phyloP scores from a whole-genome alignment of 92 coral and sea anemone genomes.

The Pocillopora grandis region DNA sequence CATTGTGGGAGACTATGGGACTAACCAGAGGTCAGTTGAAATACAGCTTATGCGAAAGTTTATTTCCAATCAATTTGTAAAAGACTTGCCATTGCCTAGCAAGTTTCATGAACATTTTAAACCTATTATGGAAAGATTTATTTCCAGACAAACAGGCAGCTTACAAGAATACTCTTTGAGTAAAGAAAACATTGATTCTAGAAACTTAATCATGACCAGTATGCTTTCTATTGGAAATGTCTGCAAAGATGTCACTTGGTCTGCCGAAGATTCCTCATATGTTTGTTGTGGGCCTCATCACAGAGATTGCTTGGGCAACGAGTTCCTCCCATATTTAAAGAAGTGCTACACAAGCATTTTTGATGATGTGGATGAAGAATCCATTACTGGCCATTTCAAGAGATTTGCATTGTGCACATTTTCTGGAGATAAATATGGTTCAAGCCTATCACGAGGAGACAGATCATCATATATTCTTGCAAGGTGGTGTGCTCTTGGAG shows the following conservation, averaged over 20 bases:
- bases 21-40: slow-evolving; percentile 53
- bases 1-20: slow-evolving; percentile 51
- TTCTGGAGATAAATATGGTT: slow-evolving; percentile 47
- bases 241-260: slow-evolving; percentile 24
- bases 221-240: slow-evolving; percentile 59
- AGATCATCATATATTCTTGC: slow-evolving; percentile 48
- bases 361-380: slow-evolving; percentile 47
- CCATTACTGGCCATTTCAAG: slow-evolving; percentile 47
- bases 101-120: slow-evolving; percentile 32
- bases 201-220: slow-evolving; percentile 36
- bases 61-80: slow-evolving; percentile 32
- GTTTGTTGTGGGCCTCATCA: slow-evolving; percentile 4
- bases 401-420: slow-evolving; percentile 31
- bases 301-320: slow-evolving; percentile 12
- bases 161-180: slow-evolving; percentile 7
- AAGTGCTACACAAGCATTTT: slow-evolving; percentile 46
- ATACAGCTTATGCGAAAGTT: slow-evolving; percentile 27
- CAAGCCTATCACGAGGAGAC: slow-evolving; percentile 40
- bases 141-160: slow-evolving; percentile 39
- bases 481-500: slow-evolving; percentile 55
- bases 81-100: slow-evolving; percentile 43
- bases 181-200: slow-evolving; percentile 29
- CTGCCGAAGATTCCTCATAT: background rate
- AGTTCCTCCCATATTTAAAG: slow-evolving; percentile 42
- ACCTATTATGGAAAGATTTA: slow-evolving; percentile 42